Conservation (phyloP, 1,140 invertebrate species). For the Lucilia sericata region DNA sequence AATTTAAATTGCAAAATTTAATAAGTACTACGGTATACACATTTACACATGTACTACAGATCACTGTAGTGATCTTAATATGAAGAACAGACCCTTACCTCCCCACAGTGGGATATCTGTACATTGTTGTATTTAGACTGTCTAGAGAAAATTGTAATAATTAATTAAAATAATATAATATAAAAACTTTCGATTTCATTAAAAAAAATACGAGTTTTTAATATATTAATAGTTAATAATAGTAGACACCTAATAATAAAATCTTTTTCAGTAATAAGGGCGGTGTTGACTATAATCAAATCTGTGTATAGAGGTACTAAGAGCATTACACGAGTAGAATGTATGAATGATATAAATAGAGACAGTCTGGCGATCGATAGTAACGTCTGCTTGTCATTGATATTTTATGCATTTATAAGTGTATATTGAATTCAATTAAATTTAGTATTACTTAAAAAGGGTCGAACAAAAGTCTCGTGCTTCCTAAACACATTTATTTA, state of each 20-base stretch:
- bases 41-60: no score
- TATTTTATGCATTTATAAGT: neutral
- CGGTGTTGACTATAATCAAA: neutral
- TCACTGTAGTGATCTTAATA: no score
- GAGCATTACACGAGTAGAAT: neutral
- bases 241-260: slow-evolving; percentile 15
- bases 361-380: slow-evolving; percentile 10
- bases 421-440: neutral
- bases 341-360: neutral
- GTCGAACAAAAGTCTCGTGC: slow-evolving; percentile 10
- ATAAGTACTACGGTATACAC: neutral
- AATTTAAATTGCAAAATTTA: neutral
- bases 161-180: neutral
- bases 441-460: slow-evolving; percentile 9
- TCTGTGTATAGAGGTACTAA: neutral
- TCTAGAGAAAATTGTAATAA: neutral
- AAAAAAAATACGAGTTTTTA: neutral
- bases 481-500: neutral
- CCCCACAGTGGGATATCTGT: no score
- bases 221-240: neutral
- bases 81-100: no score
- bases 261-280: neutral
- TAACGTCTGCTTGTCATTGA: slow-evolving; percentile 10
- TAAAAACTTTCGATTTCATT: slow-evolving; percentile 29
- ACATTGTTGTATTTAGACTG: no score